Base-by-base conservation (phyloP, 37 sponge, comb jelly and placozoan species). In the Spongilla lacustris region DNA sequence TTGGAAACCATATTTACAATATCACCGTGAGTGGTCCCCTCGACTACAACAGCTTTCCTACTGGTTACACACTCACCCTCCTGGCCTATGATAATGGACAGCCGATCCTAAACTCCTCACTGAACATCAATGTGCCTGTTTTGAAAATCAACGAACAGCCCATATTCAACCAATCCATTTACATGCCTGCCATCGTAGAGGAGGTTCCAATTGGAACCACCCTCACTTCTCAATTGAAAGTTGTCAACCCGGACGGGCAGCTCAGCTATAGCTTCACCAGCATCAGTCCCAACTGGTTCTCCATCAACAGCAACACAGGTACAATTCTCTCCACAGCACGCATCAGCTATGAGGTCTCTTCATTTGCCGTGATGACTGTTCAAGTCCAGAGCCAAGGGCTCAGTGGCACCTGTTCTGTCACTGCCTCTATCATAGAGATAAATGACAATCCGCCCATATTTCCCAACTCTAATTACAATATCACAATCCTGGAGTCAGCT, bases 371-470 rank as follows among this genome's bases (percentile, higher is more conserved):
- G 23, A 35, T 94, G 19, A 78, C 81, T 0, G 68, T 94, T 8
- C 26, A 68, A 38, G 95, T 84, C 2, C 36, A 66, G 26, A 25
- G 30, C 49, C 17, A 77, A 72, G 28, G 58, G 32, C 19, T 68
- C 77, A 4, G 34, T 72, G 36, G 58, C 21, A 58, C 58, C 21
- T 58, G 58, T 58, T 14, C 19, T 17, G 21, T 95, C 4, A 49
- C 36, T 4, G 78, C 93, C 33, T 58, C 41, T 6, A 32, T 96
- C 3, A 21, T 77, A 24, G 84, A 87, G 22, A 36, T 49, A 0
- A 89, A 92, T 80, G 85, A 93, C 50, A 83, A 96, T 29, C 13
- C 67, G 27, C 96, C 96, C 25, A 58, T 69, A 23, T 96, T 96
- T 38, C 21, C 41, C 21, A 66, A 49, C 17, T 26, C 37, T 6